Conservation (phyloP, 2,888 invertebrate genomes). For the Buathra laborator region DNA sequence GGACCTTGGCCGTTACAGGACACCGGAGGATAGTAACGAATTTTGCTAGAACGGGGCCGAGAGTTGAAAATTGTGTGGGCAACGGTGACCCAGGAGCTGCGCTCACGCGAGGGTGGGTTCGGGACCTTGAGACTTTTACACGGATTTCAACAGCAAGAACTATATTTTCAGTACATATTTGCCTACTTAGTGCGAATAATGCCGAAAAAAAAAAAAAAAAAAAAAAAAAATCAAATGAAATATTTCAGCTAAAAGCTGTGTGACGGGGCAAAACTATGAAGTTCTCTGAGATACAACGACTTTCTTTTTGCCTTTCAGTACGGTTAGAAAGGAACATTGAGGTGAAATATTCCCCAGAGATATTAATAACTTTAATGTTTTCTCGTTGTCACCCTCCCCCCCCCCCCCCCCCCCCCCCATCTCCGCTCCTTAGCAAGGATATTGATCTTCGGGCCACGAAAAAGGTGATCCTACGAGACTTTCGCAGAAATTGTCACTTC, state of each 20-base stretch:
- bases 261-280: conserved; percentile 38
- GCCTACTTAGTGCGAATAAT: conserved; percentile 34
- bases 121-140: conserved; percentile 52
- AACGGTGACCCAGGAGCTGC: conserved; percentile 34
- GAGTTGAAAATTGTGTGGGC: conserved; percentile 52
- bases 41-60: conserved; percentile 39
- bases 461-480: conserved; percentile 19
- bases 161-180: conserved; percentile 48
- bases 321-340: neutral
- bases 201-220: neutral
- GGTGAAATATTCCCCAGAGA: neutral
- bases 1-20: conserved; percentile 67
- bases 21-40: conserved; percentile 53
- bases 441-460: conserved; percentile 24
- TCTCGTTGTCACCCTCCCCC: neutral
- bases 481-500: conserved; percentile 41
- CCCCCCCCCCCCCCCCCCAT: too few relatives aligned
- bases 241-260: neutral
- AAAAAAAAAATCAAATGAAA: conserved; percentile 10
- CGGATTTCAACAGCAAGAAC: conserved; percentile 39
- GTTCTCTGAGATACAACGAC: conserved; percentile 10
- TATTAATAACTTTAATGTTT: conserved; percentile 24
- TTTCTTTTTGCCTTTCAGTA: conserved; percentile 5
- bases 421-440: neutral
- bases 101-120: neutral